Evolutionary conservation across 1,140 invertebrate species (phyloP), one percentile per base, ranked within the genome.

Genomic region (Pomacea maculata): DNA sequence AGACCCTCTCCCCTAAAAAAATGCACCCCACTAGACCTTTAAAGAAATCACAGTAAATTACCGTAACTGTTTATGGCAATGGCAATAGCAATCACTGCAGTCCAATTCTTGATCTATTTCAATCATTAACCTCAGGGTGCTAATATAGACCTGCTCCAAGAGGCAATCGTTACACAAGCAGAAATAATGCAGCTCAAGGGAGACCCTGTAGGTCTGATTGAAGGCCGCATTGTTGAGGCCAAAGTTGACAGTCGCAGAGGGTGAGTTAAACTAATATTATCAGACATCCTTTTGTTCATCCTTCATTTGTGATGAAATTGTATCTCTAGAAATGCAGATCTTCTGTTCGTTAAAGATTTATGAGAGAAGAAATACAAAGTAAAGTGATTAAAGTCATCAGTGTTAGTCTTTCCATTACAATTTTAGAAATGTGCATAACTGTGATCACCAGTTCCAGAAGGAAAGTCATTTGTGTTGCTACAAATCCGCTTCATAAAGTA

Each of bases 191-290:
- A 96, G 29, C 90, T 99, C 4, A 95, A 94, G 86, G 90, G 91
- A n/a, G 96, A 98, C 91, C 94, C 95, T 6, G 94, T 92, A 19
- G 97, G 98, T 0, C 90, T 93, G 2, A 96, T 97, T 0, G 97
- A 99, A 93, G 98, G 95, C 1, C 94, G 95, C 15, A 94, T 99
- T 1, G 94, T 99, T 25, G 98, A 99, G 92, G 95, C 97, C 1
- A 94, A 93, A 79, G 92, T 94, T 12, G 95, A 98, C 91, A 90
- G 93, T 21, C 91, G 93, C 29, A 93, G 94, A 89, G 96, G 95
- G 94, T 95, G 87, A 90, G 88, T 65, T 61, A 61, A 61, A 17
- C 57, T 61, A 8, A 14, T 61, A 9, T 45, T 45, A 45, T 45
- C 34, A 45, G 34, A 45, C 34, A 45, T 45, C 6, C 34, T 45